Percentiles rank a stretch among this genome's conserved stretches.
Conservation (phyloP, 2,888 invertebrate species). For the Erebia epiphron region DNA sequence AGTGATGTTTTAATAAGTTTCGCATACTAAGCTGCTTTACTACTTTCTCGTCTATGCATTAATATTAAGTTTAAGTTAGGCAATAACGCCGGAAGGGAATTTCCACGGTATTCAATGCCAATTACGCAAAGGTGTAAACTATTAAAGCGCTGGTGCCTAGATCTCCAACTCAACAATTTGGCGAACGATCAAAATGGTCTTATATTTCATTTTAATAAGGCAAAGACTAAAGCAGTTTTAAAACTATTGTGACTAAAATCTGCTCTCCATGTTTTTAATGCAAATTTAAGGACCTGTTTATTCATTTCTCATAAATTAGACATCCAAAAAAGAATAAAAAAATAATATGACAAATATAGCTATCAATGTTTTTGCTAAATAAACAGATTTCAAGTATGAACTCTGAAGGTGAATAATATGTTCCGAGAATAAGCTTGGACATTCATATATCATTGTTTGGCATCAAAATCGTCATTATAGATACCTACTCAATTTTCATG, state of each 20-base stretch:
- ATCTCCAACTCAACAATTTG: not conserved
- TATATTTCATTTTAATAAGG: not conserved
- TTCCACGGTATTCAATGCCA: slow-evolving; percentile 3
- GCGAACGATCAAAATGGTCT: not conserved
- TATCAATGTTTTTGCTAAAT: too few relatives aligned
- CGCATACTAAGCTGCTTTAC: not conserved
- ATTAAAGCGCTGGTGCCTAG: too few relatives aligned
- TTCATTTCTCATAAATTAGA: too few relatives aligned
- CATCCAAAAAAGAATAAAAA: too few relatives aligned
- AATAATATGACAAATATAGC: too few relatives aligned
- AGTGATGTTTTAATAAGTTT: not conserved
- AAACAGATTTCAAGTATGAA: too few relatives aligned
- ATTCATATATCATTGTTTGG: not conserved
- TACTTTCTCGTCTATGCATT: not conserved
- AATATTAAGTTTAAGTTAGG: not conserved
- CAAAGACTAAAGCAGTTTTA: not conserved
- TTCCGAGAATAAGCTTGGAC: too few relatives aligned
- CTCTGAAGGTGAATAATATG: not conserved
- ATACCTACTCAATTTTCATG: slow-evolving; percentile 6
- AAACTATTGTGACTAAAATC: not conserved
- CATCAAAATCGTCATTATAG: not conserved
- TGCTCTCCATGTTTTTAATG: not conserved
- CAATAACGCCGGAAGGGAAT: not conserved
- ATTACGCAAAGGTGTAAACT: not conserved
- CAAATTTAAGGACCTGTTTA: not conserved